Percentiles rank a stretch among this genome's conserved stretches.
Evolutionary conservation across 2,797 vertebrate genomes (phyloP).

Genomic region (Lophotriccus pileatus): DNA sequence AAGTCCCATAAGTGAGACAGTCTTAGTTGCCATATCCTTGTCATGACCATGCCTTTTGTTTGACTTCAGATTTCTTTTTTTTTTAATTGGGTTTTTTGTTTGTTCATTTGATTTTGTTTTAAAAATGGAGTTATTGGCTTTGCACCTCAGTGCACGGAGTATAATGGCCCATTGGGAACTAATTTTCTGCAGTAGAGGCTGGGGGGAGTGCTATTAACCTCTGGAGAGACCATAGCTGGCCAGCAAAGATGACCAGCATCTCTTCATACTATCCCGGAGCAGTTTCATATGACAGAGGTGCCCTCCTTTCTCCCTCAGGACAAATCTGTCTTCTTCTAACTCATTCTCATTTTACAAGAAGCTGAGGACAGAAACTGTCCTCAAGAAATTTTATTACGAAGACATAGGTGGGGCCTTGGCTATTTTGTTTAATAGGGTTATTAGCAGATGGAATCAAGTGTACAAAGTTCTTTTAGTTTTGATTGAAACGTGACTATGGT

Average conservation of each 20-base stretch:
- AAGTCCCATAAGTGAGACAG: neutral
- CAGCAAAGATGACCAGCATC: neutral
- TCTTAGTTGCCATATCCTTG: neutral
- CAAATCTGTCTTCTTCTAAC: neutral
- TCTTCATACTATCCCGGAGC: neutral
- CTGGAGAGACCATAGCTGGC: accelerated
- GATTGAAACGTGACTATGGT: neutral
- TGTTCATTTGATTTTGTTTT: neutral
- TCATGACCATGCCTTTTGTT: neutral
- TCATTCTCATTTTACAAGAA: neutral
- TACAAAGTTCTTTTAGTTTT: neutral
- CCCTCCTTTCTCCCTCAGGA: neutral
- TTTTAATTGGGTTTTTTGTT: neutral
- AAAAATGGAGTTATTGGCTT: neutral
- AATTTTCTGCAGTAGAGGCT: neutral
- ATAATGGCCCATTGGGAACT: neutral
- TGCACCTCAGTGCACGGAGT: neutral
- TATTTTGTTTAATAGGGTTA: neutral
- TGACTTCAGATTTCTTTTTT: neutral
- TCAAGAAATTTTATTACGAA: neutral
- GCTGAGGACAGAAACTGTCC: neutral
- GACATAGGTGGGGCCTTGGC: neutral
- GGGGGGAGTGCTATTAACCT: neutral
- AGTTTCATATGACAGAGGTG: neutral
- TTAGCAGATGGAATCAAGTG: neutral